These are phyloP conservation scores for Acanthopagrus latus DNA, from an alignment of 2,797 vertebrate species.

Conservation along the genomic window DNA sequence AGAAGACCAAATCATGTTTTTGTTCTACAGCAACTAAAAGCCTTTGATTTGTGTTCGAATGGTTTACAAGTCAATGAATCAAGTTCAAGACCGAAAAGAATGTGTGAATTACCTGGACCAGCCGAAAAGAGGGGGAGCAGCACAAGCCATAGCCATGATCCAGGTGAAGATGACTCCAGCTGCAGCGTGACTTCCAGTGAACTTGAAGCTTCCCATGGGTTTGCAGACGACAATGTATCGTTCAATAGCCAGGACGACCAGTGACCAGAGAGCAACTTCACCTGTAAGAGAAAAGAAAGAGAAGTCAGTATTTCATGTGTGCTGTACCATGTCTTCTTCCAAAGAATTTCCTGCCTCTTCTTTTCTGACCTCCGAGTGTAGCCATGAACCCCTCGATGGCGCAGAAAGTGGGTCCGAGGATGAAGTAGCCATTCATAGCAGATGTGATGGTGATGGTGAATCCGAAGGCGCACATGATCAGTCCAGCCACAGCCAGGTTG, in stretches of 20 bases:
- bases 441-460: conserved; percentile 82
- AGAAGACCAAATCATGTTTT: background rate
- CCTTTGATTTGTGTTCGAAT: background rate
- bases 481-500: conserved; percentile 84
- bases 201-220: conserved; percentile 87
- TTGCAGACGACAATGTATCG: conserved; percentile 86
- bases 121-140: conserved; percentile 79
- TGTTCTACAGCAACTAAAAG: background rate
- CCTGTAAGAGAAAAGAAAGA: conserved; percentile 39
- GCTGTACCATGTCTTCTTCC: too few species aligned
- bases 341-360: background rate
- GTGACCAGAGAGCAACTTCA: conserved; percentile 73
- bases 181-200: conserved; percentile 74
- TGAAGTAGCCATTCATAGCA: conserved; percentile 79
- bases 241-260: conserved; percentile 78
- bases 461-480: conserved; percentile 82
- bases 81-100: background rate
- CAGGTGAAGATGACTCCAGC: conserved; percentile 84
- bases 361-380: conserved; percentile 78
- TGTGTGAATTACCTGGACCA: conserved; percentile 83
- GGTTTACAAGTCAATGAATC: background rate
- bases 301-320: background rate
- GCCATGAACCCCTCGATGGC: conserved; percentile 85
- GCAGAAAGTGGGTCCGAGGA: conserved; percentile 63
- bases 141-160: conserved; percentile 81